Conservation (phyloP, 2,113 vertebrate species). For the Meriones unguiculatus region DNA sequence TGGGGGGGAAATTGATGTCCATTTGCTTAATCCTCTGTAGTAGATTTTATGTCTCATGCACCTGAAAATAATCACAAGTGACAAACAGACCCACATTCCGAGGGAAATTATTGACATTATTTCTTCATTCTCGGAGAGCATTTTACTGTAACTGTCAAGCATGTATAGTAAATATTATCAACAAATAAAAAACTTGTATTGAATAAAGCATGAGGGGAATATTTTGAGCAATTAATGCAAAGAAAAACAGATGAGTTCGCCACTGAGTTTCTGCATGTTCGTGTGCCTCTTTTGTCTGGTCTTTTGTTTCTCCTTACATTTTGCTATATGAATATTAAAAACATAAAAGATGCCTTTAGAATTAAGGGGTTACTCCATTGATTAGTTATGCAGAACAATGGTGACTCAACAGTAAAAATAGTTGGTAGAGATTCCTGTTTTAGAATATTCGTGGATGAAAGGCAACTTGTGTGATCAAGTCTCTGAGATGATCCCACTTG, state of each 20-base stretch:
- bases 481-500: background rate
- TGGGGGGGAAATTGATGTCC: background rate
- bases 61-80: constrained; percentile 20
- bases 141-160: background rate
- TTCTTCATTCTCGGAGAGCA: background rate
- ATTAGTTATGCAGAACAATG: background rate
- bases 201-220: background rate
- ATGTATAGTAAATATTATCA: constrained; percentile 27
- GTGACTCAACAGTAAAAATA: background rate
- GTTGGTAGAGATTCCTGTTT: background rate
- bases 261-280: background rate
- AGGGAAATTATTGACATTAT: background rate
- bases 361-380: background rate
- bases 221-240: constrained; percentile 40
- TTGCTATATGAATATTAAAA: background rate
- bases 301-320: background rate
- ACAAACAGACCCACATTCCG: background rate
- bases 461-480: background rate
- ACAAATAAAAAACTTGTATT: constrained; percentile 3
- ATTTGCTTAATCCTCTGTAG: background rate
- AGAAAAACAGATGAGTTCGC: background rate
- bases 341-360: constrained; percentile 7
- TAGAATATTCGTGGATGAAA: background rate
- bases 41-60: background rate
- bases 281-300: background rate